Conservation (phyloP, 2,113 vertebrate genomes). For the Lepus americanus region DNA sequence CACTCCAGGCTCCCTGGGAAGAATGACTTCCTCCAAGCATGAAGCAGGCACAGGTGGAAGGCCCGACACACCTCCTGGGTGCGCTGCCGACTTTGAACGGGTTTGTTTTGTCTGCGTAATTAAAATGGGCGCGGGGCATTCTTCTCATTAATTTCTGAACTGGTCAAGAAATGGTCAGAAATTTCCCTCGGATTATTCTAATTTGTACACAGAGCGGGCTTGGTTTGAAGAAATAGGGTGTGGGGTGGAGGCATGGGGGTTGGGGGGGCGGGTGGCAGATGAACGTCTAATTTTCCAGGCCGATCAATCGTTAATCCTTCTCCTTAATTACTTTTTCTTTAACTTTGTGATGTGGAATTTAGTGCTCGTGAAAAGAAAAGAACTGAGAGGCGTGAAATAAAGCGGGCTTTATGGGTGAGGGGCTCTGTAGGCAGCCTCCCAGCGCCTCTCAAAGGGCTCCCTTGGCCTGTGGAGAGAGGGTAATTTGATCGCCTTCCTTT, state of each 20-base stretch:
- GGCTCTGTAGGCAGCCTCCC: constrained; percentile 87
- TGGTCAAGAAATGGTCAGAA: constrained; percentile 75
- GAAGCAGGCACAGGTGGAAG: constrained; percentile 3
- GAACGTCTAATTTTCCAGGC: constrained; percentile 88
- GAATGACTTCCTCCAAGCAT: not conserved
- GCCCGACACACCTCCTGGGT: not conserved
- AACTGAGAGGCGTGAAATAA: constrained; percentile 89
- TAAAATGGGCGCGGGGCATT: constrained; percentile 58
- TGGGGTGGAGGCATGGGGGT: constrained; percentile 22
- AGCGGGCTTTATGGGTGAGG: constrained; percentile 90
- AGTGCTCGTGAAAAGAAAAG: constrained; percentile 89
- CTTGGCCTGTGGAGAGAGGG: constrained; percentile 87
- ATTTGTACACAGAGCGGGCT: constrained; percentile 74
- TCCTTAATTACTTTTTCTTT: constrained; percentile 89
- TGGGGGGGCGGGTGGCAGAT: constrained; percentile 34
- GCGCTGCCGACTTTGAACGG: not conserved
- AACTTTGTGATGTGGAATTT: constrained; percentile 91
- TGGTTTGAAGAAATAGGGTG: constrained; percentile 55
- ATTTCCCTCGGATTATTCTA: constrained; percentile 79
- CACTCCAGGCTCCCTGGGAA: not conserved
- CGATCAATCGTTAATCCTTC: constrained; percentile 90
- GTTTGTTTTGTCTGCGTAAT: constrained; percentile 55
- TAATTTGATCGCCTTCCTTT: constrained; percentile 90
- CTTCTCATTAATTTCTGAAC: constrained; percentile 81
- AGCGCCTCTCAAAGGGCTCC: constrained; percentile 86